Conservation (phyloP, 2,113 vertebrate species). For the Forbesichthys agassizii region DNA sequence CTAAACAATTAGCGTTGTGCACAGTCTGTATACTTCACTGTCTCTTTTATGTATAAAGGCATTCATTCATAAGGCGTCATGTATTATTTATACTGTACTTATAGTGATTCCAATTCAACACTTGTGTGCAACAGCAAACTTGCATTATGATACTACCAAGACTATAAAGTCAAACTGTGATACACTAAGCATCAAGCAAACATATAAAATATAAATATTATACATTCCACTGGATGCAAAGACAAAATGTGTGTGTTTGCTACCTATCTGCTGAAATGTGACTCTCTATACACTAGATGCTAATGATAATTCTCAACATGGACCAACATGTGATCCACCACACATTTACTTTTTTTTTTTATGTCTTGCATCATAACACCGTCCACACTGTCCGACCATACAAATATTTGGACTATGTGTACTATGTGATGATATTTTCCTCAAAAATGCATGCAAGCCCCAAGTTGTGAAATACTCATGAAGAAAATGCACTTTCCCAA, state of each 20-base stretch:
- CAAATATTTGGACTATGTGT: conserved; percentile 72
- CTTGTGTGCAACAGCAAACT: conserved; percentile 25
- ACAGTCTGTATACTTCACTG: conserved; percentile 65
- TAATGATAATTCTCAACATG: conserved; percentile 43
- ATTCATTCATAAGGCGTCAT: conserved; percentile 50
- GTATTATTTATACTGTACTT: conserved; percentile 16
- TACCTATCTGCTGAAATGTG: conserved; percentile 46
- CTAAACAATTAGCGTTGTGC: conserved; percentile 73
- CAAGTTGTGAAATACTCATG: conserved; percentile 67
- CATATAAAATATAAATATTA: too few species aligned
- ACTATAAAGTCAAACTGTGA: too few species aligned
- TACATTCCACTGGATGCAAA: too few species aligned
- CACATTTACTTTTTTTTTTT: too few species aligned
- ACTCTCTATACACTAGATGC: conserved; percentile 21
- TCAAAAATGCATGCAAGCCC: conserved; percentile 63
- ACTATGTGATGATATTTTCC: conserved; percentile 56
- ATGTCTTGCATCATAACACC: too few species aligned
- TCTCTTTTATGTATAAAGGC: conserved; percentile 53
- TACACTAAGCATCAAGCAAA: too few species aligned
- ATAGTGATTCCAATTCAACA: too few species aligned
- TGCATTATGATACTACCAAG: too few species aligned
- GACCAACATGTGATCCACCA: too few species aligned
- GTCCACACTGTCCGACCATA: conserved; percentile 65
- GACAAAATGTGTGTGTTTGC: too few species aligned
- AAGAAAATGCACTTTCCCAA: conserved; percentile 50